Conservation (phyloP, 30 jellyfish, hydroid and myxozoan genomes). For the Clytia hemisphaerica region DNA sequence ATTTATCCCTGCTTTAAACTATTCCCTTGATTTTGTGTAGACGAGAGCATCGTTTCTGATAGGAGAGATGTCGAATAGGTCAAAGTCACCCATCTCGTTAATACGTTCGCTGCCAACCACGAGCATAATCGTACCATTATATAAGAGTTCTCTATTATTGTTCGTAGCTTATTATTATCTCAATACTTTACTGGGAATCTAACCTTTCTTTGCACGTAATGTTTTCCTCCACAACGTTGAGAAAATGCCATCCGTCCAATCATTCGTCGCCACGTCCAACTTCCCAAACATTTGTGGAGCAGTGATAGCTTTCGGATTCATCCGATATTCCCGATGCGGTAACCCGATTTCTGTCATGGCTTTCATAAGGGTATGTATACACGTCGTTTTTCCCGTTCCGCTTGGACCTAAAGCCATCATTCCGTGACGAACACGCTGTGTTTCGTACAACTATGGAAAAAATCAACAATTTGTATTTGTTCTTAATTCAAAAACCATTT, state of each 20-base stretch:
- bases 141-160: too few relatives aligned
- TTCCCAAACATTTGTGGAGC: constrained; percentile 90
- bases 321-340: constrained; percentile 70
- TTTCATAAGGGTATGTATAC: constrained; percentile 69
- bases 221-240: constrained; percentile 84
- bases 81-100: too few relatives aligned
- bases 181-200: too few relatives aligned
- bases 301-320: constrained; percentile 84
- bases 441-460: constrained; percentile 64
- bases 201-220: constrained; percentile 64
- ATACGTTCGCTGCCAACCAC: too few relatives aligned
- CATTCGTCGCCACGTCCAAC: constrained; percentile 76
- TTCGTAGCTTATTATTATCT: too few relatives aligned
- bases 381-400: constrained; percentile 75
- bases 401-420: constrained; percentile 92
- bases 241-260: constrained; percentile 83
- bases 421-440: constrained; percentile 89
- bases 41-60: too few relatives aligned
- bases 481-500: too few relatives aligned
- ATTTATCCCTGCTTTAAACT: too few relatives aligned
- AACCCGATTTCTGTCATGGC: constrained; percentile 85
- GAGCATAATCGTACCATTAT: too few relatives aligned
- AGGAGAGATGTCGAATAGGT: too few relatives aligned
- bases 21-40: too few relatives aligned
- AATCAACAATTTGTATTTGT: background rate